These are phyloP conservation scores for Vulpes vulpes DNA, from an alignment of 2,113 vertebrate genomes.

Conservation along the genomic window DNA sequence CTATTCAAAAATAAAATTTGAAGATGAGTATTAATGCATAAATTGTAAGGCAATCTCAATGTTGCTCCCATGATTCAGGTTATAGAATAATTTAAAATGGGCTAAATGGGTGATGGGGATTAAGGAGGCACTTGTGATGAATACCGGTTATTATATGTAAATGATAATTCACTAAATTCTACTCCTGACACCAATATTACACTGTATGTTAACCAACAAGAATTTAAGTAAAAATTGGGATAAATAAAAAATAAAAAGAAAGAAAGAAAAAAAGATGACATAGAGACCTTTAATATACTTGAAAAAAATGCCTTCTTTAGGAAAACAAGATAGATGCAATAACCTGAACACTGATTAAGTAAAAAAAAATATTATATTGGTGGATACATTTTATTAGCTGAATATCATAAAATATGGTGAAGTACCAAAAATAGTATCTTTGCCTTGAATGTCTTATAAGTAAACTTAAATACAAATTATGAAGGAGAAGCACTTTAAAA, in stretches of 20 bases:
- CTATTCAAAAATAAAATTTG: not conserved
- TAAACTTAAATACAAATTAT: not conserved
- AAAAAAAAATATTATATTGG: not conserved
- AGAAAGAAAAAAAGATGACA: not conserved
- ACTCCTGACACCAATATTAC: not conserved
- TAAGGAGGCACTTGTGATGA: not conserved
- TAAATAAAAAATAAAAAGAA: not conserved
- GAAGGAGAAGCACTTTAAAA: slow-evolving; percentile 22
- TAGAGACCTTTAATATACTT: not conserved
- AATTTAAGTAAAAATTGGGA: not conserved
- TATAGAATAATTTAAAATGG: not conserved
- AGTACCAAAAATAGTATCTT: not conserved
- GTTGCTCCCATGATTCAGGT: not conserved
- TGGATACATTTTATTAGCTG: not conserved
- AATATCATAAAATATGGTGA: not conserved
- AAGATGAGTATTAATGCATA: not conserved
- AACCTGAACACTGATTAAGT: not conserved
- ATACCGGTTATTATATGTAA: not conserved
- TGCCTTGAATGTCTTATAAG: not conserved
- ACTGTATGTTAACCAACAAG: not conserved
- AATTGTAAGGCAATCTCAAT: not conserved
- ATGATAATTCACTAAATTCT: not conserved
- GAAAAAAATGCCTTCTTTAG: not conserved
- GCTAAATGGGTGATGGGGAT: not conserved
- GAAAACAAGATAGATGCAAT: not conserved